These are phyloP conservation scores for Indicator maculatus DNA, from an alignment of 2,113 vertebrate species.

Conservation along the genomic window DNA sequence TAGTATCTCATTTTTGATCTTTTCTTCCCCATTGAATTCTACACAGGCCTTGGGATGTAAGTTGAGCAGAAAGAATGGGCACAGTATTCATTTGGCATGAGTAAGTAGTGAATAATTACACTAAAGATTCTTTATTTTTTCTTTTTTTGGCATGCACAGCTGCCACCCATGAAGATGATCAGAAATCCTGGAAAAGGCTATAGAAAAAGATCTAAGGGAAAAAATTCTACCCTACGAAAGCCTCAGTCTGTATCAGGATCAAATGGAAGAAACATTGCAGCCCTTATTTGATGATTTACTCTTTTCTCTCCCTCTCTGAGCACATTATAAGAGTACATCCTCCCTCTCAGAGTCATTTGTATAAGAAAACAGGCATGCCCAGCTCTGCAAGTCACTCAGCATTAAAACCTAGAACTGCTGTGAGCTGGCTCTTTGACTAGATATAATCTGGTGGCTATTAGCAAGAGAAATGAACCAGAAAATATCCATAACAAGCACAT, in stretches of 20 bases:
- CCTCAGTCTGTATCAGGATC: background rate
- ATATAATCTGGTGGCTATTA: background rate
- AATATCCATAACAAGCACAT: background rate
- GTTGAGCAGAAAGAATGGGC: background rate
- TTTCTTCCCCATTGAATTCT: background rate
- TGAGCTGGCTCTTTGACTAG: background rate
- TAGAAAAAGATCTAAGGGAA: background rate
- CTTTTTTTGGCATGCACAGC: background rate
- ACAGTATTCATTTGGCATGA: background rate
- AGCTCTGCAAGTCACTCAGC: background rate
- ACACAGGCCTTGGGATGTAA: fast-evolving
- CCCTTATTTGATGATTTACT: background rate
- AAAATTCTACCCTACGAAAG: background rate
- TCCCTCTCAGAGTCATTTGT: background rate
- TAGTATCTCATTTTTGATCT: background rate
- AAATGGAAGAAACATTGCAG: background rate
- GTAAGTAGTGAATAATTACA: background rate
- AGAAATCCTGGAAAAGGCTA: background rate
- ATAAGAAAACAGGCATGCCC: background rate
- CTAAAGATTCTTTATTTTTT: background rate
- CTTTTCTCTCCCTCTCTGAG: background rate
- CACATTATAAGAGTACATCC: background rate
- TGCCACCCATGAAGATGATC: background rate
- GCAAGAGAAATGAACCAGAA: conserved; percentile 31
- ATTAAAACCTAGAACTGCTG: background rate